Evolutionary conservation across 2,113 vertebrate genomes (phyloP), one percentile per base, ranked within the genome.

Genomic region (Phrynosoma platyrhinos): DNA sequence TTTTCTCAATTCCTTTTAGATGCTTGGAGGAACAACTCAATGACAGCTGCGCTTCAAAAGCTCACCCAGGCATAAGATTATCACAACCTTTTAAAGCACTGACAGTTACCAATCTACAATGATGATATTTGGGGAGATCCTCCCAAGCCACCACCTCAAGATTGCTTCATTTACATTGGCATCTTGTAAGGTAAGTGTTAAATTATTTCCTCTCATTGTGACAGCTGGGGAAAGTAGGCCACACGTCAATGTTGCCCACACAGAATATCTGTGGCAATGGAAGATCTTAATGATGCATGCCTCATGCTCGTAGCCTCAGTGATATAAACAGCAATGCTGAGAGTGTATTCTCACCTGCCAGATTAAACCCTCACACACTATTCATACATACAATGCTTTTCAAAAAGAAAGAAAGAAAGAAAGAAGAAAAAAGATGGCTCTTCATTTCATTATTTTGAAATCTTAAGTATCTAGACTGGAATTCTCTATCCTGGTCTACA

Each of bases 151-250:
- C 53, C 14, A 68, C 88, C 84, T 90, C 68, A 5, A 16, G 83
- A 87, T 88, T 90, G 72, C 85, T 87, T 87, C 84, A 91, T 92
- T 87, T 91, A 93, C 90, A 90, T 90, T 82, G 87, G 53, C 87
- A 87, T 42, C 79, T 74, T 32, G 42, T 90, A 83, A 79, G 5
- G 0, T 84, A 91, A 89, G 83, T 76, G 77, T 40, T 36, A 21
- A 62, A 62, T 83, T 89, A 89, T 72, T 30, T 4, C 81, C 52
- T 55, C 88, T 83, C 83, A 85, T 87, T 88, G 62, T 89, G 86
- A 72, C 91, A 92, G 90, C 91, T 85, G 92, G 91, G 89, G 89
- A 88, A 94, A 93, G 72, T 87, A 83, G 92, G 94, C 77, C 87
- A 90, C 52, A 42, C 30, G 40, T 62, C 89, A 86, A 30, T 75